These are phyloP conservation scores for Drosophila lowei DNA, from an alignment of 1,140 invertebrate species.

Conservation along the genomic window DNA sequence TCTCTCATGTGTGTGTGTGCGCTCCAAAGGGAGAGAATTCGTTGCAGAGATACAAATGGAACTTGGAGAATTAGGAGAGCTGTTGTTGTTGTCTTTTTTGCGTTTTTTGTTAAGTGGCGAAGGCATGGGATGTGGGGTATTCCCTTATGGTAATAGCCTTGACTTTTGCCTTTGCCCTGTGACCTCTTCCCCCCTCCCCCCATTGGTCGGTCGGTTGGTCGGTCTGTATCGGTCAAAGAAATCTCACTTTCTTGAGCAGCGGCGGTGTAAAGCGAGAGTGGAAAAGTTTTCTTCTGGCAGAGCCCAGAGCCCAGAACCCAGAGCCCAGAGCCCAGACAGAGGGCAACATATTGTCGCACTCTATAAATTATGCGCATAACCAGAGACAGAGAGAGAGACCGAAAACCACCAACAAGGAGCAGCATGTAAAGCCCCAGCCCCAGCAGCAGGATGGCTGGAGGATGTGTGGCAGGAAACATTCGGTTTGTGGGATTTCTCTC, in stretches of 20 bases:
- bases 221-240: slow-evolving; percentile 41
- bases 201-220: slow-evolving; percentile 3
- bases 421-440: slow-evolving; percentile 39
- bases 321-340: slow-evolving; percentile 31
- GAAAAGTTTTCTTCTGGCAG: slow-evolving; percentile 52
- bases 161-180: slow-evolving; percentile 34
- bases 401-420: slow-evolving; percentile 18
- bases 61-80: slow-evolving; percentile 3
- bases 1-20: slow-evolving; percentile 5
- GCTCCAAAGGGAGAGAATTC: slow-evolving; percentile 25
- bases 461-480: neutral
- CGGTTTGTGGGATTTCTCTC: slow-evolving; percentile 29
- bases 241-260: slow-evolving; percentile 60
- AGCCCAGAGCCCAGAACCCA: neutral
- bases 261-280: slow-evolving; percentile 15
- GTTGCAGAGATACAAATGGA: slow-evolving; percentile 2
- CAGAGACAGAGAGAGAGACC: slow-evolving; percentile 20
- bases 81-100: no score
- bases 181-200: slow-evolving; percentile 39
- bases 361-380: slow-evolving; percentile 81
- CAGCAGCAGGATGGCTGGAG: no score
- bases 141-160: slow-evolving; percentile 42
- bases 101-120: neutral
- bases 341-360: slow-evolving; percentile 78
- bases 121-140: neutral